phyloP scores from a whole-genome alignment of 2,888 invertebrate species.

The Laspeyria flexula region DNA sequence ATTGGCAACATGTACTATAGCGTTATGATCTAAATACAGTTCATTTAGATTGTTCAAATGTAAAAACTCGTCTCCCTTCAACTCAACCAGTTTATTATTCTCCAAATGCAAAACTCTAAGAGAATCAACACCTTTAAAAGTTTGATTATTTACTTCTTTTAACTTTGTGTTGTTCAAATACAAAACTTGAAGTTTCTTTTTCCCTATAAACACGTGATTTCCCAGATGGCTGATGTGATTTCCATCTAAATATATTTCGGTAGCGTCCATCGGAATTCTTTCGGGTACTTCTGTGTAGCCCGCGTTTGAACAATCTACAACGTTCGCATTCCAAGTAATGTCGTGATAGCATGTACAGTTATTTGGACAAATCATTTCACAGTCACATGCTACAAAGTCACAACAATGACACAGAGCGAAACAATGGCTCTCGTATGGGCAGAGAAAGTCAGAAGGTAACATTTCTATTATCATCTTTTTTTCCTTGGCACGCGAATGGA shows the following conservation, averaged over 20 bases:
- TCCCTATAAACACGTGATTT: constrained; percentile 94
- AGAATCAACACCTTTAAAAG: constrained; percentile 92
- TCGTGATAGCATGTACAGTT: constrained; percentile 95
- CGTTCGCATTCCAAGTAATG: constrained; percentile 93
- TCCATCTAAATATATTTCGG: constrained; percentile 94
- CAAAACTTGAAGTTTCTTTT: constrained; percentile 91
- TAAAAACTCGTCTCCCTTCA: constrained; percentile 93
- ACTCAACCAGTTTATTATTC: constrained; percentile 90
- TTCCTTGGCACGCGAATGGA: constrained; percentile 88
- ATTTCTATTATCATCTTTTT: constrained; percentile 90
- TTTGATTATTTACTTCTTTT: constrained; percentile 91
- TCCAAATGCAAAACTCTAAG: constrained; percentile 91
- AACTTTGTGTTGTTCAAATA: constrained; percentile 92
- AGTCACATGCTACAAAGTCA: constrained; percentile 95
- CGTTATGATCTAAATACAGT: constrained; percentile 92
- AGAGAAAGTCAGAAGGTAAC: constrained; percentile 92
- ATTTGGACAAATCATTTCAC: constrained; percentile 95
- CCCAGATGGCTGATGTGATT: constrained; percentile 92
- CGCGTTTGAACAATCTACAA: constrained; percentile 92
- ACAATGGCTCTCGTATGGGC: constrained; percentile 93
- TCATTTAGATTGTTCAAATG: constrained; percentile 91
- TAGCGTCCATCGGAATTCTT: constrained; percentile 95
- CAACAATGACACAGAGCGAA: constrained; percentile 96
- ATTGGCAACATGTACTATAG: constrained; percentile 90
- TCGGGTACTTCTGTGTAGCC: constrained; percentile 91